phyloP scores from a whole-genome alignment of 1,140 invertebrate genomes.

The Drosophila ambigua region DNA sequence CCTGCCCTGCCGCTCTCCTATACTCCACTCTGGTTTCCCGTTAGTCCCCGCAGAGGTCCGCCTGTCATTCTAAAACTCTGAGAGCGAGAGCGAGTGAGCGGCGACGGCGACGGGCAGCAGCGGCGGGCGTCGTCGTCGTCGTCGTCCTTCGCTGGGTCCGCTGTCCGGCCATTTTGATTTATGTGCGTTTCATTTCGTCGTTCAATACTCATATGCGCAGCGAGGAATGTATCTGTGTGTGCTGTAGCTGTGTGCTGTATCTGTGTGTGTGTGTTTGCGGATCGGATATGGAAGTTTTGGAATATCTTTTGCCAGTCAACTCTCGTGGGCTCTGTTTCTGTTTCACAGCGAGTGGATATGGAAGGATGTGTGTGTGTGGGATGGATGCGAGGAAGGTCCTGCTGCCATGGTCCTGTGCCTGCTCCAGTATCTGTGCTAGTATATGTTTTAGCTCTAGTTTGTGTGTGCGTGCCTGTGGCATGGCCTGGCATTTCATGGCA shows the following conservation, averaged over 20 bases:
- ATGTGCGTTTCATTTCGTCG: constrained; percentile 83
- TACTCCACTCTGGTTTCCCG: neutral
- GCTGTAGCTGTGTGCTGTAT: constrained; percentile 49
- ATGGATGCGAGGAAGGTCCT: neutral
- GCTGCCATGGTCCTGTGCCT: too few species aligned
- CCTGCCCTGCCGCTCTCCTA: constrained; percentile 9
- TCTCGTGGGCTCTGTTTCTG: constrained; percentile 27
- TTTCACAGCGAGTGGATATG: constrained; percentile 27
- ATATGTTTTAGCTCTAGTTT: too few species aligned
- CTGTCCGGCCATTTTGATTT: constrained; percentile 84
- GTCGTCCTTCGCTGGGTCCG: constrained; percentile 52
- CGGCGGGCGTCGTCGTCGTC: constrained; percentile 44
- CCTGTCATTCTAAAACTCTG: constrained; percentile 74
- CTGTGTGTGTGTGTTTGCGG: constrained; percentile 66
- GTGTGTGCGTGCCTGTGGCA: too few species aligned
- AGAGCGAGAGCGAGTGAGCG: constrained; percentile 18
- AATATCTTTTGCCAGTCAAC: constrained; percentile 76
- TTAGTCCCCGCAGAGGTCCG: constrained; percentile 32
- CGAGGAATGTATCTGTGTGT: constrained; percentile 40
- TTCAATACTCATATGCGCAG: constrained; percentile 83
- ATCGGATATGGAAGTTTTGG: constrained; percentile 82
- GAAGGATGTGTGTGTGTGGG: constrained; percentile 9
- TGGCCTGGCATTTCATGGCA: neutral
- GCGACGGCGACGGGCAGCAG: constrained; percentile 10
- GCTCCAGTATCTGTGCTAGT: too few species aligned